These are phyloP conservation scores for Salvelinus alpinus DNA, from an alignment of 2,113 vertebrate species.

Conservation along the genomic window DNA sequence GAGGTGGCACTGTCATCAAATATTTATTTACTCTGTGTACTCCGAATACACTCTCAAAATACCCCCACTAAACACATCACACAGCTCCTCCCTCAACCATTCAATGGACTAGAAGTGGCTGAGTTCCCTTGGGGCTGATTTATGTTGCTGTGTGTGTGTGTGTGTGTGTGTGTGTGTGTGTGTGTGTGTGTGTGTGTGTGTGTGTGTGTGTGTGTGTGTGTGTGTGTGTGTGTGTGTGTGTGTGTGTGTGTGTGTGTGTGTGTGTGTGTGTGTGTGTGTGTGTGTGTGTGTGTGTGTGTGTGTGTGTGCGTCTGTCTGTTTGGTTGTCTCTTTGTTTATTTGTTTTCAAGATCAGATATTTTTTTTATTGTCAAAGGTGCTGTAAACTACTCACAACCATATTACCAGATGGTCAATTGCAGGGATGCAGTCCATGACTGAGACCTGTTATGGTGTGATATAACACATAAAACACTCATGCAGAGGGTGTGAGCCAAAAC, in stretches of 20 bases:
- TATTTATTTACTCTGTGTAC: conserved; percentile 77
- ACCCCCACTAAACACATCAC: conserved; percentile 61
- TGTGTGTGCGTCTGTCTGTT: neutral
- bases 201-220: neutral
- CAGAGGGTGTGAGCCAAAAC: too few species aligned
- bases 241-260: neutral
- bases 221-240: neutral
- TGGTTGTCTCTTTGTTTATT: neutral
- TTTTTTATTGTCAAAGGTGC: neutral
- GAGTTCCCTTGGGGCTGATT: conserved; percentile 5
- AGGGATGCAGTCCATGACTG: too few species aligned
- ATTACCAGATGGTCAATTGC: too few species aligned
- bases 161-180: neutral
- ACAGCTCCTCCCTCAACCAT: conserved; percentile 50
- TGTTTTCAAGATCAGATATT: neutral
- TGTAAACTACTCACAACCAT: neutral
- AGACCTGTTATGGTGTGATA: too few species aligned
- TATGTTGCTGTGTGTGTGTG: neutral
- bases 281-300: neutral
- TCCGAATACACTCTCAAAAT: conserved; percentile 75
- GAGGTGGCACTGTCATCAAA: conserved; percentile 77
- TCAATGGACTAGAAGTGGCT: conserved; percentile 17
- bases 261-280: neutral
- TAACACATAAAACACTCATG: too few species aligned
- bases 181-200: neutral